Percentiles rank a stretch among this genome's conserved stretches.
phyloP scores from a whole-genome alignment of 2,888 invertebrate genomes.

The Nomada flava region DNA sequence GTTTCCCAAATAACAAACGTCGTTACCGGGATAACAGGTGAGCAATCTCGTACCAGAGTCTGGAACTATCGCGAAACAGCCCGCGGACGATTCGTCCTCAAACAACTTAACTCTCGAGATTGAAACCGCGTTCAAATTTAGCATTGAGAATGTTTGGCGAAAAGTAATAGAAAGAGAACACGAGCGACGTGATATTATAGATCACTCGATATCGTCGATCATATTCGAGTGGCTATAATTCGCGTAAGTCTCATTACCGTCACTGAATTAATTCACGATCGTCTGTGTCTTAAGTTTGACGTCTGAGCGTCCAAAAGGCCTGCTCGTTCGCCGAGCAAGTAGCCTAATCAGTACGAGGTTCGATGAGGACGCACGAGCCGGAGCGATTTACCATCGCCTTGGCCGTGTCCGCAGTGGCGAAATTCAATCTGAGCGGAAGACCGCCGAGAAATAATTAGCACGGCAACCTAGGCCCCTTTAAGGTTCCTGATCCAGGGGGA shows the following conservation, averaged over 20 bases:
- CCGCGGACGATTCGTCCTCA: conserved; percentile 23
- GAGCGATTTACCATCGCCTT: conserved; percentile 71
- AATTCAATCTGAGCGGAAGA: conserved; percentile 80
- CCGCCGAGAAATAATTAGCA: conserved; percentile 81
- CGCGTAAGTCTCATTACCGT: neutral
- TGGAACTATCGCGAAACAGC: conserved; percentile 44
- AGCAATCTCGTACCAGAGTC: conserved; percentile 14
- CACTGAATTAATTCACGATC: neutral
- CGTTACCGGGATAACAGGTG: conserved; percentile 14
- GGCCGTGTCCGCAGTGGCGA: conserved; percentile 56
- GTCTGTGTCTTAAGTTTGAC: neutral
- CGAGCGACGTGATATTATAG: no score
- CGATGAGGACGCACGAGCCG: conserved; percentile 21
- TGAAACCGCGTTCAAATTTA: conserved; percentile 29
- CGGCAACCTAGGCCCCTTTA: conserved; percentile 76
- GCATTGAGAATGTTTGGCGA: no score
- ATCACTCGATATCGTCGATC: no score
- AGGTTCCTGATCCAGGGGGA: conserved; percentile 81
- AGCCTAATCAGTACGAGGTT: conserved; percentile 54
- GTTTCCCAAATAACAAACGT: conserved; percentile 12
- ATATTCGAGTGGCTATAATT: no score
- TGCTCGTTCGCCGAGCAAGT: conserved; percentile 10
- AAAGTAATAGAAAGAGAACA: no score
- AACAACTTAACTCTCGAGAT: conserved; percentile 21
- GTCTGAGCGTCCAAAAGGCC: neutral